Evolutionary conservation across 2,888 invertebrate species (phyloP).

Genomic region (Pasiphila rectangulata): DNA sequence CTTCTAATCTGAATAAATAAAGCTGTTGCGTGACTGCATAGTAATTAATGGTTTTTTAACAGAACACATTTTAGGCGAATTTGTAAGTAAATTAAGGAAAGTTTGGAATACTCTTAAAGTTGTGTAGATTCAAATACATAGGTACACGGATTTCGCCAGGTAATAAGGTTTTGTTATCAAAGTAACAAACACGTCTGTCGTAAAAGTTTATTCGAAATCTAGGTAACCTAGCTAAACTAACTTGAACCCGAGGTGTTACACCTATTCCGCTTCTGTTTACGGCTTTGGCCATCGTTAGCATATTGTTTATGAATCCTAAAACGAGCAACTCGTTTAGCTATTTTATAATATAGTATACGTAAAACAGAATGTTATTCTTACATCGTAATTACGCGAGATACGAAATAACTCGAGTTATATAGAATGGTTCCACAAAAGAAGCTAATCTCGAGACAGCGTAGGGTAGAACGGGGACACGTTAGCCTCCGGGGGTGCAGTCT

Average conservation of each 20-base stretch:
- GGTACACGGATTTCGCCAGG: too few species aligned
- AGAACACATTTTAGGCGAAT: too few species aligned
- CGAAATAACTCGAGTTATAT: conserved; percentile 45
- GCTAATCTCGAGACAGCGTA: conserved; percentile 58
- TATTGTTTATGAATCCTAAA: conserved; percentile 61
- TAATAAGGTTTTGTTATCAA: neutral
- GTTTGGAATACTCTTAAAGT: neutral
- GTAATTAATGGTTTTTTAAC: neutral
- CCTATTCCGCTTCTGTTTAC: conserved; percentile 49
- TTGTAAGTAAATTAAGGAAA: too few species aligned
- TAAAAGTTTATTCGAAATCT: conserved; percentile 42
- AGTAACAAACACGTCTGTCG: conserved; percentile 31
- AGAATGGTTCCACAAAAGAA: conserved; percentile 56
- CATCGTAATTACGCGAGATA: conserved; percentile 37
- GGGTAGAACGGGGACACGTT: conserved; percentile 56
- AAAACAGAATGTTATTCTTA: conserved; percentile 33
- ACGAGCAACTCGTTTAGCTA: conserved; percentile 36
- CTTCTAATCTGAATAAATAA: neutral
- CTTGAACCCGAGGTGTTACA: conserved; percentile 45
- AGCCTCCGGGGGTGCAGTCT: conserved; percentile 64
- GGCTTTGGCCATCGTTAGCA: conserved; percentile 51
- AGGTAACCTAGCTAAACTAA: conserved; percentile 50
- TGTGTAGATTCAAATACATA: neutral
- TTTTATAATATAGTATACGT: conserved; percentile 27
- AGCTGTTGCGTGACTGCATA: neutral